Conservation (phyloP, 2,113 vertebrate species). For the Saguinus imperator region DNA sequence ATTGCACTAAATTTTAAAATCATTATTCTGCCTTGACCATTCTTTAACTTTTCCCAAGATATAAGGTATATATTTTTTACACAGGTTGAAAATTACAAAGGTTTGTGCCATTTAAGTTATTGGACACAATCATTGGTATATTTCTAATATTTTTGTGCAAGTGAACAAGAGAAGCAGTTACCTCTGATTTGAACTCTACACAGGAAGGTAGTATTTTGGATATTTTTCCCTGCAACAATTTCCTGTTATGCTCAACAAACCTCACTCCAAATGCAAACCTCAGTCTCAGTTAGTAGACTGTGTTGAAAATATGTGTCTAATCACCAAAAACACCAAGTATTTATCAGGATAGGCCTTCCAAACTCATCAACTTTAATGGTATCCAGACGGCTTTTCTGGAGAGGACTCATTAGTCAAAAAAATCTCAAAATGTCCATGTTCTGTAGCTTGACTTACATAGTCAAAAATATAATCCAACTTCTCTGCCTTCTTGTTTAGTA, state of each 20-base stretch:
- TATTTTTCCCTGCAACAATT: background rate
- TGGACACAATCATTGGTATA: background rate
- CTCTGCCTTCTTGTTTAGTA: constrained; percentile 54
- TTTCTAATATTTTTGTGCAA: background rate
- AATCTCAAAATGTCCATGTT: constrained; percentile 33
- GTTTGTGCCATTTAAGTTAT: background rate
- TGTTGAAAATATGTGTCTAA: constrained; percentile 60
- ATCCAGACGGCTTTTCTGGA: constrained; percentile 66
- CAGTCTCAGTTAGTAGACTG: constrained; percentile 36
- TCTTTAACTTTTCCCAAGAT: background rate
- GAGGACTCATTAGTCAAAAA: constrained; percentile 49
- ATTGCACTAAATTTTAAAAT: background rate
- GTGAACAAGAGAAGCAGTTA: background rate
- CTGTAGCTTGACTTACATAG: constrained; percentile 44
- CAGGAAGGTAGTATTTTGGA: background rate
- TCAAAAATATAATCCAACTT: constrained; percentile 58
- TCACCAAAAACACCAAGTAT: constrained; percentile 59
- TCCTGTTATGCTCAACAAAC: background rate
- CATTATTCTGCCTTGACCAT: background rate
- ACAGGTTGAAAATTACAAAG: background rate
- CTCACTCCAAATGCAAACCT: constrained; percentile 6
- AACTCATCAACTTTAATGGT: constrained; percentile 67
- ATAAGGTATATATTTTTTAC: background rate
- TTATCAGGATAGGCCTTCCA: constrained; percentile 61
- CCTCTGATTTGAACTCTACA: constrained; percentile 19